Percentiles rank a stretch among this genome's conserved stretches.
Conservation (phyloP, 2,888 invertebrate genomes). For the Gasteruption jaculator region DNA sequence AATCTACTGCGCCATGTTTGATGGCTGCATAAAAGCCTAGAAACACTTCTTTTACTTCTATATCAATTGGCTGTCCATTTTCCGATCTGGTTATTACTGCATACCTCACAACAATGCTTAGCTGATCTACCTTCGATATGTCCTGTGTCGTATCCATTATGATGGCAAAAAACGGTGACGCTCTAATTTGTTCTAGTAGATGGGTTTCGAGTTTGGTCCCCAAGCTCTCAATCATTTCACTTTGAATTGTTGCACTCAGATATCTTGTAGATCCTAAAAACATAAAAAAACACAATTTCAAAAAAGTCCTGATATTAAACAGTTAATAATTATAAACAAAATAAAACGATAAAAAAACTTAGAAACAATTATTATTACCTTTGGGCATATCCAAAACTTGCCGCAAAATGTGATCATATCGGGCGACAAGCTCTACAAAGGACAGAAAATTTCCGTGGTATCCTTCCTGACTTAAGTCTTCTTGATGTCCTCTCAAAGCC, state of each 20-base stretch:
- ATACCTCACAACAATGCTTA: constrained; percentile 35
- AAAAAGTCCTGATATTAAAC: no score
- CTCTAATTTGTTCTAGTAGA: constrained; percentile 28
- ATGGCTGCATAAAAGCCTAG: constrained; percentile 27
- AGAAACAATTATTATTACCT: no score
- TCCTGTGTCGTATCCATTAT: constrained; percentile 34
- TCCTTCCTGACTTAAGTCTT: constrained; percentile 20
- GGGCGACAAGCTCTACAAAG: constrained; percentile 26
- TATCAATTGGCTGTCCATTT: constrained; percentile 22
- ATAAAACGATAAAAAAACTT: no score
- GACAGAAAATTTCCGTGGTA: constrained; percentile 30
- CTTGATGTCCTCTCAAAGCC: constrained; percentile 24
- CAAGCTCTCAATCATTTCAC: constrained; percentile 14
- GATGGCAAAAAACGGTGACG: constrained; percentile 32
- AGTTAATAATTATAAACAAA: no score
- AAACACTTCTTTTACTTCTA: constrained; percentile 30
- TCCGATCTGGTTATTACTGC: constrained; percentile 18
- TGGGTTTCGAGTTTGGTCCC: constrained; percentile 26
- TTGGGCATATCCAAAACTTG: constrained; percentile 29
- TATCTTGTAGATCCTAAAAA: constrained; percentile 31
- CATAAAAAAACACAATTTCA: no score
- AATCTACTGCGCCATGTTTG: constrained; percentile 30
- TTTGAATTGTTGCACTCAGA: constrained; percentile 25
- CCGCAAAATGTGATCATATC: constrained; percentile 28
- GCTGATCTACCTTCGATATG: constrained; percentile 35